Evolutionary conservation across 2,888 invertebrate species (phyloP), one percentile per base, ranked within the genome.

Genomic region (Pocota personata): DNA sequence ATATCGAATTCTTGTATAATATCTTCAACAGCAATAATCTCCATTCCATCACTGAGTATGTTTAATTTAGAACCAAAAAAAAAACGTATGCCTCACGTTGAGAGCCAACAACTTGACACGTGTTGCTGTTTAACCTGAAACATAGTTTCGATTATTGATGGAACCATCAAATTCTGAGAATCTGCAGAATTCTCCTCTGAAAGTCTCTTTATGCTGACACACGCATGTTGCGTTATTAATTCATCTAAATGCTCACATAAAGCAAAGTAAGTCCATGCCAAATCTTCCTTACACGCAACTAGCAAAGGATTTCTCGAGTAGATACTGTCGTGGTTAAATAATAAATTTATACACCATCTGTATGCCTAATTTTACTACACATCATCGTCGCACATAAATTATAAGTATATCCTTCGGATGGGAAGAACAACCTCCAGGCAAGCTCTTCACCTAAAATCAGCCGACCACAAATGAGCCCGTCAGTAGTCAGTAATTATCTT

Each of bases 341-440:
- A 40, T 35, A 66, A 71, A 76, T 76, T 71, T 60, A 48, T 72
- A 52, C 21, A 2, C 71, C 77, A 58, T 72, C 46, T 69, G 69
- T 69, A 69, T 75, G 10, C 62, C 19, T 60, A 40, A 62, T 62
- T 73, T 50, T 19, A 60, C 43, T 67, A 57, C 58, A 24, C 21
- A 24, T 57, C 6, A 8, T 14, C 19, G 8, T 16, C 27, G 5
- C 19, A 48, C 30, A 69, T 77, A 71, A 50, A 57, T 72, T 71
- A 69, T 27, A 50, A 57, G 64, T 71, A 69, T 27, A 27, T 27
- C 30, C 48, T 62, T 37, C 3, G 7, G 10, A 35, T 7, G 30
- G 4, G 24, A 16, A 40, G 10, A 48, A 21, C 5, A 12, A 12
- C 37, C 32, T 69, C 14, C 27, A 55, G 55, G 52, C 52, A 37